These are phyloP conservation scores for Glyphotaelius pellucidus DNA, from an alignment of 2,888 invertebrate genomes.

Conservation along the genomic window DNA sequence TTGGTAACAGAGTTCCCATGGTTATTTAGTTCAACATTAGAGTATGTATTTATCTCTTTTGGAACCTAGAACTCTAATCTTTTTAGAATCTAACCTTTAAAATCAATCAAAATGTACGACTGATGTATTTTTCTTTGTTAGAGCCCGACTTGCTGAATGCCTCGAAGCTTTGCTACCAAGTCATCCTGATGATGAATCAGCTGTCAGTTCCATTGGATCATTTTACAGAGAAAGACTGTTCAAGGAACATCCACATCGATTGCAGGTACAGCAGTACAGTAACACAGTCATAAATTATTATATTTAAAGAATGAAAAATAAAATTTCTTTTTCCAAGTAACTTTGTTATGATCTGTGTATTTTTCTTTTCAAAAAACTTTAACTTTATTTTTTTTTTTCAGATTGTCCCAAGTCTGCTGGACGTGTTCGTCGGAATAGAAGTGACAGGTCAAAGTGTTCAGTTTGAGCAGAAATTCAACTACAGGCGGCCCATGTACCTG, in stretches of 20 bases:
- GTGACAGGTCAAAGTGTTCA: constrained; percentile 97
- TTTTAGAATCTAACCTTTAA: too few species aligned
- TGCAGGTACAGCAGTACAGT: constrained; percentile 78
- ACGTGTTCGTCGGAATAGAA: constrained; percentile 98
- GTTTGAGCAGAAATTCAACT: constrained; percentile 98
- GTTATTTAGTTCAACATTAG: too few species aligned
- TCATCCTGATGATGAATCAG: constrained; percentile 78
- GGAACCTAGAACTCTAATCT: too few species aligned
- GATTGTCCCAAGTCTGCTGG: constrained; percentile 87
- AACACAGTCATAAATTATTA: neutral
- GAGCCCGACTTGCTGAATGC: constrained; percentile 93
- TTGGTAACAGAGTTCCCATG: too few species aligned
- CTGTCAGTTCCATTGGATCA: constrained; percentile 68
- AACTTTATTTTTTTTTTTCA: constrained; percentile 70
- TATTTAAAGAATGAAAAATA: neutral
- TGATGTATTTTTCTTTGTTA: constrained; percentile 67
- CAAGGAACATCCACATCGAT: constrained; percentile 84
- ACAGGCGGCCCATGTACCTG: constrained; percentile 95
- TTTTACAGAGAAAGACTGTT: constrained; percentile 87
- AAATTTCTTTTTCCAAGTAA: neutral
- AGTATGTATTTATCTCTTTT: too few species aligned
- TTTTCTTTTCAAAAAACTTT: neutral
- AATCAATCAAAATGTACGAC: too few species aligned
- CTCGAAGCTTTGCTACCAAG: constrained; percentile 91
- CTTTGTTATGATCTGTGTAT: neutral